phyloP scores from a whole-genome alignment of 2,888 invertebrate species.

The Microdon myrmicae region DNA sequence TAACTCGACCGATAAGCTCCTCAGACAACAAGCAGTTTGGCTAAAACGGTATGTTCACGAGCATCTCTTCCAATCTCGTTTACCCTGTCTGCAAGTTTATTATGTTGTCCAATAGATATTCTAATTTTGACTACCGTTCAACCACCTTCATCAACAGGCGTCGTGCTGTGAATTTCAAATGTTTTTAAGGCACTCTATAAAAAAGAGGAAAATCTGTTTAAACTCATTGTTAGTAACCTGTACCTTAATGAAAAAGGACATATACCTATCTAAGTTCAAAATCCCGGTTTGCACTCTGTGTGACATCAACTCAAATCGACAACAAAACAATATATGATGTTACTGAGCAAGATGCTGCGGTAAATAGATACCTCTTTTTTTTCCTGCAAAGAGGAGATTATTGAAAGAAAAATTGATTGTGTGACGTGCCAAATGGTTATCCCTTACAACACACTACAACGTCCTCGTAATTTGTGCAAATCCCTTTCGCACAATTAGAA shows the following conservation, averaged over 20 bases:
- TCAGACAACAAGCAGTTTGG: no score
- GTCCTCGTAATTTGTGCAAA: no score
- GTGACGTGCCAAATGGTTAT: no score
- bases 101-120: background rate
- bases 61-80: conserved; percentile 9
- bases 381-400: conserved; percentile 50
- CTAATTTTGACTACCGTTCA: conserved; percentile 10
- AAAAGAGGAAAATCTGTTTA: conserved; percentile 19
- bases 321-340: conserved; percentile 35
- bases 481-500: no score
- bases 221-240: conserved; percentile 42
- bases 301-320: conserved; percentile 45
- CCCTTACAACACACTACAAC: no score
- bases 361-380: conserved; percentile 30
- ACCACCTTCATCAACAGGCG: conserved; percentile 14
- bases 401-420: conserved; percentile 46
- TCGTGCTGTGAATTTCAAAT: conserved; percentile 24
- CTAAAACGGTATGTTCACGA: no score
- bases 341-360: conserved; percentile 36
- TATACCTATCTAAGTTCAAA: conserved; percentile 9
- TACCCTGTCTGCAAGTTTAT: conserved; percentile 7
- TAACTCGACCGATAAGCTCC: no score
- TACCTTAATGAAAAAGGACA: conserved; percentile 5
- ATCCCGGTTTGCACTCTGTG: conserved; percentile 19
- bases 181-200: conserved; percentile 13